Conservation (phyloP, 2,113 vertebrate species). For the Hypomesus transpacificus region DNA sequence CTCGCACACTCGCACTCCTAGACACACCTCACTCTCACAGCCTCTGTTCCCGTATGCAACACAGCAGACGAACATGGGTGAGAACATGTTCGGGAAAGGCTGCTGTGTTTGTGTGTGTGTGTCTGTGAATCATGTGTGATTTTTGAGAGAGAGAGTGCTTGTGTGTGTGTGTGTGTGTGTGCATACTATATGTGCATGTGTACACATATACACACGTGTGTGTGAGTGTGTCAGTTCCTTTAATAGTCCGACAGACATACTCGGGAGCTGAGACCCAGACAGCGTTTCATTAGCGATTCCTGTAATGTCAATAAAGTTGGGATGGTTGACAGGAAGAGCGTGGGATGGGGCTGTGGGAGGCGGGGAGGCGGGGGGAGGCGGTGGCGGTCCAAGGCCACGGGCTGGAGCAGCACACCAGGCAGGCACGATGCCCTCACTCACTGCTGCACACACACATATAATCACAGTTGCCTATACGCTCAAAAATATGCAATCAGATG, state of each 20-base stretch:
- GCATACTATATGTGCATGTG: slow-evolving; percentile 20
- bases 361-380: slow-evolving; percentile 27
- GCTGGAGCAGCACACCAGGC: not conserved
- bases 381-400: not conserved
- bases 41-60: slow-evolving; percentile 46
- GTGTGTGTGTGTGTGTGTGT: slow-evolving; percentile 11
- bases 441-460: not conserved
- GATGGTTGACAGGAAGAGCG: slow-evolving; percentile 76
- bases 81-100: slow-evolving; percentile 45
- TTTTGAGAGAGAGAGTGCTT: slow-evolving; percentile 12
- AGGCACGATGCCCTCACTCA: not conserved
- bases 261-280: slow-evolving; percentile 53
- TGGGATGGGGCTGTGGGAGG: slow-evolving; percentile 52
- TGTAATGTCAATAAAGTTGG: slow-evolving; percentile 71
- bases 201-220: slow-evolving; percentile 35
- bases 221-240: slow-evolving; percentile 35
- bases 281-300: slow-evolving; percentile 73
- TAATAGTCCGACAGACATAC: slow-evolving; percentile 39
- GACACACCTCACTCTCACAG: slow-evolving; percentile 24
- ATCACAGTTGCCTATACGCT: not conserved
- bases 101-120: slow-evolving; percentile 7
- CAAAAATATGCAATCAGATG: not conserved
- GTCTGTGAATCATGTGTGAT: slow-evolving; percentile 21
- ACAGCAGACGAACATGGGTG: slow-evolving; percentile 18
- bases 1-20: slow-evolving; percentile 20